A percentile compares a stretch with the other conserved stretches of the same genome.
phyloP scores from a whole-genome alignment of 1,140 invertebrate species.

The Drosophila arawakana region DNA sequence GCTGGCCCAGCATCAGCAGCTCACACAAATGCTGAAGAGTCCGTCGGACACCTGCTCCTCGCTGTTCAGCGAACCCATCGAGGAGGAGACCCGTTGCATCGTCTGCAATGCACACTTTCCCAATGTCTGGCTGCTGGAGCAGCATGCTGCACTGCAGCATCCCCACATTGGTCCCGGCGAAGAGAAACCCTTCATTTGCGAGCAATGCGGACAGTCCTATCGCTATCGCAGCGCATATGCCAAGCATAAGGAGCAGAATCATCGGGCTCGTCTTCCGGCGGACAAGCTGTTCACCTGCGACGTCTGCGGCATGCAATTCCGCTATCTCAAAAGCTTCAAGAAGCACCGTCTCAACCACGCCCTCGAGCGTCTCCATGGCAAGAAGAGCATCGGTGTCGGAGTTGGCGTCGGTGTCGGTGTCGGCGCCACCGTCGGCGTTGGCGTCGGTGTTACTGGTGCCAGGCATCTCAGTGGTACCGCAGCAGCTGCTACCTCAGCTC shows the following conservation, averaged over 20 bases:
- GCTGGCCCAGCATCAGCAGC: constrained; percentile 71
- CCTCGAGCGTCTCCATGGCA: constrained; percentile 90
- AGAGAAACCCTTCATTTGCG: constrained; percentile 96
- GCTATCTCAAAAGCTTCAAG: constrained; percentile 94
- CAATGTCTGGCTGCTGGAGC: constrained; percentile 91
- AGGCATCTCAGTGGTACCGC: constrained; percentile 20
- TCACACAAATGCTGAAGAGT: constrained; percentile 78
- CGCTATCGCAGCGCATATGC: constrained; percentile 94
- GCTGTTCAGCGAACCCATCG: constrained; percentile 83
- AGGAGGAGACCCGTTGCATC: constrained; percentile 86
- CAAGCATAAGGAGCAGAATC: constrained; percentile 95
- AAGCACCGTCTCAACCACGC: constrained; percentile 95
- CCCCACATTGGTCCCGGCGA: constrained; percentile 87
- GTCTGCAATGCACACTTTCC: constrained; percentile 93
- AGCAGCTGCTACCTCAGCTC: constrained; percentile 23
- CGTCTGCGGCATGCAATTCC: constrained; percentile 95
- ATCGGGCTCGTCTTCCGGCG: constrained; percentile 92
- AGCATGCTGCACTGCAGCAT: constrained; percentile 92
- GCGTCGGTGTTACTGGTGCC: constrained; percentile 19
- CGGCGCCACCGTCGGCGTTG: constrained; percentile 9
- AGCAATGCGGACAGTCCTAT: constrained; percentile 95
- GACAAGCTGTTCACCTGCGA: constrained; percentile 95
- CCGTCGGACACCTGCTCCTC: constrained; percentile 81
- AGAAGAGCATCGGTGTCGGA: constrained; percentile 78
- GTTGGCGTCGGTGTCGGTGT: constrained; percentile 25